phyloP scores from a whole-genome alignment of 2,888 invertebrate species.

The Brachyptera risi region DNA sequence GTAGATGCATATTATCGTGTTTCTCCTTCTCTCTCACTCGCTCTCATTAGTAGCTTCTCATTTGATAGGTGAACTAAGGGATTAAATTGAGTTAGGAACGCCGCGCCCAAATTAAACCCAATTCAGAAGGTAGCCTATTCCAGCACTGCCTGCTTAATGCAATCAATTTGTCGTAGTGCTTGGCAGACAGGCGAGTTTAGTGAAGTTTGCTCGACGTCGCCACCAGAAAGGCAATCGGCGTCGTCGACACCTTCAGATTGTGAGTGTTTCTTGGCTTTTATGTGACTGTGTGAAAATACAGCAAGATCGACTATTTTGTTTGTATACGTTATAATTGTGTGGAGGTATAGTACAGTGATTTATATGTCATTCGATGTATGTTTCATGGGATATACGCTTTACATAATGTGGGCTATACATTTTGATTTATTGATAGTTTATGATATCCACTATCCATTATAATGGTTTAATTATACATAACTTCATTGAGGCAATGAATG shows the following conservation, averaged over 20 bases:
- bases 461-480: too few relatives aligned
- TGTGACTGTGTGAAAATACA: neutral
- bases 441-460: too few relatives aligned
- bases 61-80: constrained; percentile 34
- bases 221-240: neutral
- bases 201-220: neutral
- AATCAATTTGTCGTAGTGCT: constrained; percentile 33
- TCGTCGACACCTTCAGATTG: constrained; percentile 4
- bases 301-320: too few relatives aligned
- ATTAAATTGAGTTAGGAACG: constrained; percentile 34
- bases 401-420: too few relatives aligned
- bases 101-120: constrained; percentile 34
- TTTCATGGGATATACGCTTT: too few relatives aligned
- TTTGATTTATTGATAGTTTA: too few relatives aligned
- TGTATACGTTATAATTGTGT: too few relatives aligned
- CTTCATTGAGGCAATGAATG: too few relatives aligned
- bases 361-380: too few relatives aligned
- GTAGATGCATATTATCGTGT: constrained; percentile 10
- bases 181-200: constrained; percentile 26
- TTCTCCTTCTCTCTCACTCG: constrained; percentile 14
- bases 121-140: constrained; percentile 33
- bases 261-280: neutral
- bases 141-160: constrained; percentile 31
- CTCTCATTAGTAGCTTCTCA: constrained; percentile 32
- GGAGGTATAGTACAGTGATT: too few relatives aligned